Evolutionary conservation across 2,113 vertebrate genomes (phyloP), one percentile per base, ranked within the genome.

Genomic region (Thunnus maccoyii): DNA sequence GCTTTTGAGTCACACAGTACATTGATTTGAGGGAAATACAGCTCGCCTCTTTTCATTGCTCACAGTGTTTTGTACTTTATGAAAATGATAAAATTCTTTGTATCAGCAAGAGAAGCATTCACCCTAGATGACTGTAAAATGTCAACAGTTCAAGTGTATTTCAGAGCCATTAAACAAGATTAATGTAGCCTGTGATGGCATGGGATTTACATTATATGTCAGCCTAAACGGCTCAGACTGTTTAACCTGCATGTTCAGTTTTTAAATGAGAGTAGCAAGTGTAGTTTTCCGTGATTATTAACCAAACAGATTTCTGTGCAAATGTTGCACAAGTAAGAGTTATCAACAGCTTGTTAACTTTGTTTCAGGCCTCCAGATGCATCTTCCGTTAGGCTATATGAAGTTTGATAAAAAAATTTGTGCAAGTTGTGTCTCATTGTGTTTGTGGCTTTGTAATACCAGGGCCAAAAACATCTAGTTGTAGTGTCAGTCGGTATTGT

Each of bases 1-100:
- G 75, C 67, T 78, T 32, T 68, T 69, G 54, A 78, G 69, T 30
- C 27, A 30, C 44, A 73, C 61, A 71, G 79, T 62, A 82, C n/a
- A 72, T 72, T 30, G 74, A 86, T 76, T 17, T 82, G 8, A 27
- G 20, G 66, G 51, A 72, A 41, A 61, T 62, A 52, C 15, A 61
- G 54, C 8, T 73, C 67, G 22, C 76, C 52, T 67, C 5, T 13
- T 86, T 64, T 88, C 50, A 72, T 50, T 73, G 16, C 22, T 55
- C 22, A 72, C 13, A 41, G 44, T 50, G 2, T 72, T 69, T 27
- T 18, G 3, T 54, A 5, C 22, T 12, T 67, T 72, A 58, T 67
- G 18, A 36, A 27, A 32, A 57, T 68, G 7, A 9, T 51, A 27
- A 18, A 15, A 16, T 20, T 56, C 5, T 20, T 0, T 27, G 32